Evolutionary conservation across 2,797 vertebrate species (phyloP), one percentile per base, ranked within the genome.

Genomic region (Adrianichthys oophorus): DNA sequence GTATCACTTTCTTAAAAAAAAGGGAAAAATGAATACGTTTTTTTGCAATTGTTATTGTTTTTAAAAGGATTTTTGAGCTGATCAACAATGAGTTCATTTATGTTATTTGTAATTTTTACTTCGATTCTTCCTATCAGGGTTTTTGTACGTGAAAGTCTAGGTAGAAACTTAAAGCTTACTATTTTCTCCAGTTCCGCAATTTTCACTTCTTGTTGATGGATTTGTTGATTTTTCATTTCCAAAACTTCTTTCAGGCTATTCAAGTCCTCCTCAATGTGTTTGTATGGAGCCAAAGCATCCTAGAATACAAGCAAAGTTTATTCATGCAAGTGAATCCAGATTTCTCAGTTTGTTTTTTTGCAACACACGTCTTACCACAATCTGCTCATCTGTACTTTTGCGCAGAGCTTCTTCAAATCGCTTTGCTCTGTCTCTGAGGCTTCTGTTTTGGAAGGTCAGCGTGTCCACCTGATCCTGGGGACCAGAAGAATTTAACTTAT

Each of bases 211-310:
- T 98, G 97, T 58, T 95, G 89, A 72, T 98, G 97, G 74, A 99
- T 99, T 70, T 97, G 94, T 63, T 95, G 93, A 80, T 97, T 98
- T 86, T 98, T 98, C 96, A 99, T 96, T 85, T 98, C 96, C 65
- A 99, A 82, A 56, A 99, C 93, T 40, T 98, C 94, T 80, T 95
- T 97, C 56, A 99, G 91, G 64, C 97, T 98, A 80, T 93, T 94
- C 82, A 98, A 85, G 61, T 99, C 97, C 81, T 98, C 93, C 78
- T 98, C 95, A 21, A 99, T 92, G 83, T 99, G 96, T 83, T 94
- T 93, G 65, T 98, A 99, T 0, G 97, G 97, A 10, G 95, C 96
- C 83, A 93, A 66, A 1, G 94, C 95, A 40, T 95, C 90, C 97
- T 99, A 65, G 23, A 55, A 62, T 55, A 12, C 46, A 66, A 26